These are phyloP conservation scores for Pollenia amentaria DNA, from an alignment of 2,888 invertebrate species.

Conservation along the genomic window DNA sequence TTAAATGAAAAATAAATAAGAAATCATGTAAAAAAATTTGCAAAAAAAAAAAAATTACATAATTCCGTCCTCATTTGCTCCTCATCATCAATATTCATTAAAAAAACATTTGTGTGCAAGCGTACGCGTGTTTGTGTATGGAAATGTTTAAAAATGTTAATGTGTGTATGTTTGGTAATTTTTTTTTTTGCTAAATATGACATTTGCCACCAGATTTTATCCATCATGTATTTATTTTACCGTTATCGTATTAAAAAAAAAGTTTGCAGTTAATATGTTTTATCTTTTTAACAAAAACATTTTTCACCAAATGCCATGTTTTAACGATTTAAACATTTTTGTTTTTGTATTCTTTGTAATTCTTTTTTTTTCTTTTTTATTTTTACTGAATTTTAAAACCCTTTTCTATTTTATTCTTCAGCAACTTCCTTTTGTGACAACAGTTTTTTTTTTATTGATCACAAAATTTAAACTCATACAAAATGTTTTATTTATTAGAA, in stretches of 20 bases:
- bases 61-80: constrained; percentile 8
- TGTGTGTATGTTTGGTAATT: background rate
- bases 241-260: constrained; percentile 42
- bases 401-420: background rate
- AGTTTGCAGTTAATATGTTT: constrained; percentile 34
- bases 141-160: background rate
- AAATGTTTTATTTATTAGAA: background rate
- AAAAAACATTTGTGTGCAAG: constrained; percentile 50
- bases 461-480: constrained; percentile 33
- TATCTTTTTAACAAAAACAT: constrained; percentile 23
- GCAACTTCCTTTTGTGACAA: constrained; percentile 18
- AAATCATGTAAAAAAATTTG: no score
- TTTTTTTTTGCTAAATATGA: constrained; percentile 17
- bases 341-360: background rate
- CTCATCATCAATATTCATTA: constrained; percentile 70
- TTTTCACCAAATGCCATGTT: background rate
- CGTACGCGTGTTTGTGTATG: background rate
- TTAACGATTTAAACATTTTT: background rate
- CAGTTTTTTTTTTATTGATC: constrained; percentile 14
- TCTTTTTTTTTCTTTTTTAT: background rate
- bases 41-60: constrained; percentile 7
- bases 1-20: no score
- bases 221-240: constrained; percentile 45
- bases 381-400: background rate
- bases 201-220: constrained; percentile 52